Evolutionary conservation across 2,888 invertebrate genomes (phyloP).

Genomic region (Argyra leucocephala): DNA sequence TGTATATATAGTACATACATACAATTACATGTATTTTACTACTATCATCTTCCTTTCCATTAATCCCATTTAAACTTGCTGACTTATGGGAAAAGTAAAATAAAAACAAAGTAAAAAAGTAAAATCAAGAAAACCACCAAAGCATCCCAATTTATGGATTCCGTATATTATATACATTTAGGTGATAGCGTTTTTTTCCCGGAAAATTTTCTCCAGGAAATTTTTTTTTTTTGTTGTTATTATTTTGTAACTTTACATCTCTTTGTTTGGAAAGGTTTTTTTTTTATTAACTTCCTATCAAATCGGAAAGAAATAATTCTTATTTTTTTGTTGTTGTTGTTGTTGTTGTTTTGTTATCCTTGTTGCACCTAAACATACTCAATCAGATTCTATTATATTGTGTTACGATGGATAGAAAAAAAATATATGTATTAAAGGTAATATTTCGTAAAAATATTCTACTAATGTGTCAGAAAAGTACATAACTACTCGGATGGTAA

Average conservation of each 20-base stretch:
- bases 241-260: neutral
- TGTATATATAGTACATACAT: too few species aligned
- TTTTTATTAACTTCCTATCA: neutral
- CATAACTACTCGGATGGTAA: neutral
- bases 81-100: neutral
- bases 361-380: too few species aligned
- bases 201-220: neutral
- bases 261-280: too few species aligned
- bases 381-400: too few species aligned
- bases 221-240: neutral
- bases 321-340: too few species aligned
- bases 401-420: too few species aligned
- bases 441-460: neutral
- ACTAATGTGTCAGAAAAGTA: conserved; percentile 2
- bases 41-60: neutral
- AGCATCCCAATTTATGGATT: neutral
- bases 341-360: too few species aligned
- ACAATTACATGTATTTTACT: too few species aligned
- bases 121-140: neutral
- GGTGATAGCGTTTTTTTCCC: neutral
- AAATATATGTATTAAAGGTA: neutral
- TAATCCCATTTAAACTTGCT: conserved; percentile 6
- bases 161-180: neutral
- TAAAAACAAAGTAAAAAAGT: too few species aligned
- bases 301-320: too few species aligned